Percentiles rank a stretch among this genome's conserved stretches.
Conservation (phyloP, 2,888 invertebrate species). For the Leptopilina myrica region DNA sequence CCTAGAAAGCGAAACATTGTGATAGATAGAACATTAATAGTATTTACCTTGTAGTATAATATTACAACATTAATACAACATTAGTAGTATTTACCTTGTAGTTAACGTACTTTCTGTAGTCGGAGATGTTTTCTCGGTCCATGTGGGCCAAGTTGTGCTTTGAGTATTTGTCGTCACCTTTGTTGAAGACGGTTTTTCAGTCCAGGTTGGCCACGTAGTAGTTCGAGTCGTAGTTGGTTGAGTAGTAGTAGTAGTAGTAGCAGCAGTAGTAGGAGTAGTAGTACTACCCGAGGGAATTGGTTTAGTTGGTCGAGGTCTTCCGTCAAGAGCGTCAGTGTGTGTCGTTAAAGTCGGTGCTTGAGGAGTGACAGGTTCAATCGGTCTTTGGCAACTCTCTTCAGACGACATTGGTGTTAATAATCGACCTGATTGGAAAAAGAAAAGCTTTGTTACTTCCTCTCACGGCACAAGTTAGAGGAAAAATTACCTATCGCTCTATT, state of each 20-base stretch:
- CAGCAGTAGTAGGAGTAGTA: constrained; percentile 53
- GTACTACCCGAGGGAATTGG: constrained; percentile 59
- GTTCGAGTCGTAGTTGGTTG: constrained; percentile 54
- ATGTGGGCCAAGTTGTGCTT: constrained; percentile 70
- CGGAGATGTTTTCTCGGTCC: constrained; percentile 65
- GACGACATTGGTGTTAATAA: constrained; percentile 78
- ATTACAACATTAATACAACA: too few species aligned
- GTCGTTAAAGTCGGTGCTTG: constrained; percentile 86
- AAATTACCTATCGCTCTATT: constrained; percentile 84
- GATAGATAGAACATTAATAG: not conserved
- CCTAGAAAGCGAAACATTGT: not conserved
- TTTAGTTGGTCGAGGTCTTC: constrained; percentile 60
- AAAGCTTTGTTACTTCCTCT: not conserved
- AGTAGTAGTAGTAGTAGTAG: constrained; percentile 63
- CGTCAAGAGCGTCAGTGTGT: constrained; percentile 80
- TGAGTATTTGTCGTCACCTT: not conserved
- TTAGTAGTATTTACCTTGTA: constrained; percentile 47
- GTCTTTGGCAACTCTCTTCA: constrained; percentile 83
- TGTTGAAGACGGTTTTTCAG: constrained; percentile 60
- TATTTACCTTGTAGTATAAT: constrained; percentile 54
- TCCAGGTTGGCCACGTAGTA: constrained; percentile 72
- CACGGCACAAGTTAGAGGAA: not conserved
- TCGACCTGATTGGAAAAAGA: constrained; percentile 51
- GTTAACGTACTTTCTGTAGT: constrained; percentile 58
- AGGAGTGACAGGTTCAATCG: constrained; percentile 86